phyloP scores from a whole-genome alignment of 1,140 invertebrate genomes.

The Rhagoletis zephyria region DNA sequence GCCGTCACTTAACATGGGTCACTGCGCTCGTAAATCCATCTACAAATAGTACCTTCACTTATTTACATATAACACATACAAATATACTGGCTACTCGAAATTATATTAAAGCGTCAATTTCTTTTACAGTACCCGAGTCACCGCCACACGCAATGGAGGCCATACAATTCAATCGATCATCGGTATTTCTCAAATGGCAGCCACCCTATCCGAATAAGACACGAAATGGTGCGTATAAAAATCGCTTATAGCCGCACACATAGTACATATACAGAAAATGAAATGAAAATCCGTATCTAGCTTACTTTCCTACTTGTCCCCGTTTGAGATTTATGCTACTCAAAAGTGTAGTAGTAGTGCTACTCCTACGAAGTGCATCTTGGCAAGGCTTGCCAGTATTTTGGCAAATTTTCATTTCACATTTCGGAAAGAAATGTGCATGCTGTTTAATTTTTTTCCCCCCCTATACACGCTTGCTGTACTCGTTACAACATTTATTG shows the following conservation, averaged over 20 bases:
- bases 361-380: background rate
- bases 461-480: background rate
- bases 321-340: background rate
- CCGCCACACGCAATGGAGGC: slow-evolving; percentile 87
- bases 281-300: background rate
- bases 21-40: background rate
- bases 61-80: background rate
- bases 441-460: slow-evolving; percentile 6
- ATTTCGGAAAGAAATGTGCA: background rate
- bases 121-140: slow-evolving; percentile 80
- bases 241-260: background rate
- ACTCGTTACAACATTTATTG: background rate
- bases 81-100: background rate
- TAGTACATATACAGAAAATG: background rate
- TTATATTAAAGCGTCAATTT: slow-evolving; percentile 49
- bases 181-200: slow-evolving; percentile 87
- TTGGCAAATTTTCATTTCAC: slow-evolving; percentile 1
- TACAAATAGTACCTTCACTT: background rate
- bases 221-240: slow-evolving; percentile 78
- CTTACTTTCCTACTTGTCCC: background rate
- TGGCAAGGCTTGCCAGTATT: background rate
- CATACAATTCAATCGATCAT: slow-evolving; percentile 83
- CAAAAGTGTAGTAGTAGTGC: background rate
- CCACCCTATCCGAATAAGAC: slow-evolving; percentile 80
- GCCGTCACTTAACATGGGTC: slow-evolving; percentile 34